Evolutionary conservation across 2,888 invertebrate species (phyloP).

Genomic region (Pandemis heparana): DNA sequence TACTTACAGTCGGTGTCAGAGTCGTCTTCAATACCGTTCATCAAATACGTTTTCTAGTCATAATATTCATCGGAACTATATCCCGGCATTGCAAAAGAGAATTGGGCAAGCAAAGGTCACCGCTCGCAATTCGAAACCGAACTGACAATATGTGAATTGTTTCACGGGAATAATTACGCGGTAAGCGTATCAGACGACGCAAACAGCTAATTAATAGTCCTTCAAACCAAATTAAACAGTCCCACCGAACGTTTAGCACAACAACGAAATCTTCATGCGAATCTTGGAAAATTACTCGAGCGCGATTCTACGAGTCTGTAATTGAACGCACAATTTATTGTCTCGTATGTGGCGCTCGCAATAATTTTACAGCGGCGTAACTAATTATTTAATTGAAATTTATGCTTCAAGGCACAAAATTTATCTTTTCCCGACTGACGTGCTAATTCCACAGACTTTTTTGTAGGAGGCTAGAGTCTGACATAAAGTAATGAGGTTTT

Average conservation of each 20-base stretch:
- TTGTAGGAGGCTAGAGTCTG: constrained; percentile 38
- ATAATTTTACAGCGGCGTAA: constrained; percentile 45
- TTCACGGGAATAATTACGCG: constrained; percentile 35
- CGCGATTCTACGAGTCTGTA: constrained; percentile 43
- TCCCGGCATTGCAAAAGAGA: constrained; percentile 44
- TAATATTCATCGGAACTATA: constrained; percentile 42
- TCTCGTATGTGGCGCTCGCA: constrained; percentile 43
- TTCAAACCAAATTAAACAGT: constrained; percentile 42
- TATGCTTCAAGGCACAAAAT: constrained; percentile 62
- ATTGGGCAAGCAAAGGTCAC: constrained; percentile 45
- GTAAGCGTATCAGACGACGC: constrained; percentile 34
- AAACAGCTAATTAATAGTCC: constrained; percentile 45
- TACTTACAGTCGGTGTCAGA: constrained; percentile 46
- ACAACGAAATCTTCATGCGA: constrained; percentile 24
- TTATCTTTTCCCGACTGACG: constrained; percentile 55
- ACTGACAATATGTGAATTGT: constrained; percentile 23
- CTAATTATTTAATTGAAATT: constrained; percentile 52
- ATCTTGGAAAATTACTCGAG: constrained; percentile 31
- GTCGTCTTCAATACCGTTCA: constrained; percentile 44
- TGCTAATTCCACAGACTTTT: constrained; percentile 48
- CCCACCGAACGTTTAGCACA: constrained; percentile 35
- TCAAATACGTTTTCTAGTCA: constrained; percentile 47
- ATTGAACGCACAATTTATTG: constrained; percentile 44
- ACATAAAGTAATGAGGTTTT: constrained; percentile 8
- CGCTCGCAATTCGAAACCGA: constrained; percentile 8